A percentile compares a stretch with the other conserved stretches of the same genome.
Evolutionary conservation across 2,113 vertebrate species (phyloP).

Genomic region (Leptobrachium leishanense): DNA sequence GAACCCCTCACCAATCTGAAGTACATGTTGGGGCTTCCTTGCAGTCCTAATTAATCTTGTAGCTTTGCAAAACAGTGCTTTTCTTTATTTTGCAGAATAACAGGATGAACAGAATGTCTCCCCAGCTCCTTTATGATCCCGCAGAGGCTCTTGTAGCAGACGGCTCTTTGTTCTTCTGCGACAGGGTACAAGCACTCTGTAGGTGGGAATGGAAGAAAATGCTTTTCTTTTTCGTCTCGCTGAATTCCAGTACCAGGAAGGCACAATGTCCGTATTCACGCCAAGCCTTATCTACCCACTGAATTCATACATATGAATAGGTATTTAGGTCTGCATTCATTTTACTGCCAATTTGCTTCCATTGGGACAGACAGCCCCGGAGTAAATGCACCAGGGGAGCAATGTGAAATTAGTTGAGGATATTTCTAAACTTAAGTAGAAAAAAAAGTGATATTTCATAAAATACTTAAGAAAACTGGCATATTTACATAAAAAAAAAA

Average conservation of each 20-base stretch:
- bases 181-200: constrained; percentile 8
- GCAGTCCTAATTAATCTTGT: too few relatives aligned
- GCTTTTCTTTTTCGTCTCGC: constrained; percentile 11
- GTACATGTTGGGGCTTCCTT: too few relatives aligned
- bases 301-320: constrained; percentile 26
- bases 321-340: not conserved
- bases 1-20: too few relatives aligned
- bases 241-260: constrained; percentile 12
- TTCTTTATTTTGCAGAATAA: not conserved
- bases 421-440: too few relatives aligned
- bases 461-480: too few relatives aligned
- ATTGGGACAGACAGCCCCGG: too few relatives aligned
- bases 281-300: constrained; percentile 18
- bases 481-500: too few relatives aligned
- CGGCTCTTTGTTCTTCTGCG: constrained; percentile 8
- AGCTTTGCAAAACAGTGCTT: too few relatives aligned
- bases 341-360: too few relatives aligned
- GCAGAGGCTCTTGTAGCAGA: not conserved
- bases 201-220: constrained; percentile 36
- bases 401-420: too few relatives aligned
- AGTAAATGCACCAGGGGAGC: too few relatives aligned
- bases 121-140: not conserved
- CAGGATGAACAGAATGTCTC: not conserved
- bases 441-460: too few relatives aligned
- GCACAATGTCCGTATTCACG: constrained; percentile 35